Evolutionary conservation across 2,113 vertebrate genomes (phyloP).

Genomic region (Abramis brama): DNA sequence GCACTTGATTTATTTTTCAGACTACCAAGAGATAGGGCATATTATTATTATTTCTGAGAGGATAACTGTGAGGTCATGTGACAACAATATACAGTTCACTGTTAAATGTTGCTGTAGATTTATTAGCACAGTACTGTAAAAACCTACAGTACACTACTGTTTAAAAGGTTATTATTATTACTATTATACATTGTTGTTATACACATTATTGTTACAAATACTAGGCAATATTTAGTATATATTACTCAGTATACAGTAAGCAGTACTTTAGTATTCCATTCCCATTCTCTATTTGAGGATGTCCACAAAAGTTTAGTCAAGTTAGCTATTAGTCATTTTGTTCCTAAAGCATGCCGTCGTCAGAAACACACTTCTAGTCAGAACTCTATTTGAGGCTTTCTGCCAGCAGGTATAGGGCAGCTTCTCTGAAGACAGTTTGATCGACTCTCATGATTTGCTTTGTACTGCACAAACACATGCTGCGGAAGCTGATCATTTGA

Average conservation of each 20-base stretch:
- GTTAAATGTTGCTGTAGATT: too few relatives aligned
- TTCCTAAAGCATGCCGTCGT: neutral
- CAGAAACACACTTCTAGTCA: neutral
- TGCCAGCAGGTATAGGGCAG: constrained; percentile 3
- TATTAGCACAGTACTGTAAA: too few relatives aligned
- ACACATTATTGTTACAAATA: neutral
- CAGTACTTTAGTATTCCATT: neutral
- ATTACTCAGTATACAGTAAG: neutral
- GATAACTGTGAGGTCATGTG: neutral
- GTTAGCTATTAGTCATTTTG: neutral
- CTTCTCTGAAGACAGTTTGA: constrained; percentile 17
- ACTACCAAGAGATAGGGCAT: neutral
- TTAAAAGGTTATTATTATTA: too few relatives aligned
- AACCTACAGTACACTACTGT: too few relatives aligned
- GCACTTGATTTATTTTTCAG: neutral
- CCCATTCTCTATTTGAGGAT: neutral
- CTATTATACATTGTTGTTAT: neutral
- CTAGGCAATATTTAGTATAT: neutral
- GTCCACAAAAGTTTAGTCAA: neutral
- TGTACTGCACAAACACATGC: constrained; percentile 43
- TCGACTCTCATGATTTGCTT: constrained; percentile 54
- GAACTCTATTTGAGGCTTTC: neutral
- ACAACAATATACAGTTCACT: neutral
- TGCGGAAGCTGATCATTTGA: constrained; percentile 40
- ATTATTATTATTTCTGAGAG: neutral